Evolutionary conservation across 2,113 vertebrate species (phyloP), one percentile per base, ranked within the genome.

Genomic region (Lepisosteus osseus): DNA sequence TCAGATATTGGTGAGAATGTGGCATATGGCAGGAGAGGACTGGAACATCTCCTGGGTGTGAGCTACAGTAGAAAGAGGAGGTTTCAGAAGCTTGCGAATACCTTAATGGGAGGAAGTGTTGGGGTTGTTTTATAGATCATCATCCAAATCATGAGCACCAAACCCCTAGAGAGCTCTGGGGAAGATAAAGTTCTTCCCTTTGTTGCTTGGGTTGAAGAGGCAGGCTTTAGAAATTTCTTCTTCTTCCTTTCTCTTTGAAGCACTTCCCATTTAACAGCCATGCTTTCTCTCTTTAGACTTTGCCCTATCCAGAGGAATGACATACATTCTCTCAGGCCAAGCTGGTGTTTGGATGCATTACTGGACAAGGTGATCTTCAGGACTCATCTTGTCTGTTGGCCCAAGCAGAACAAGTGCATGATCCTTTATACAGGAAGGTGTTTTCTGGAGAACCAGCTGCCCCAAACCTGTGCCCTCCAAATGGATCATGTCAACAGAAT

Each of bases 1-100:
- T 66, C 59, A 65, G 83, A 75, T 79, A 79, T 79, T 83, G 83
- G 86, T 84, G 81, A 80, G 83, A 80, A 47, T 64, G 62, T 13
- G 79, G 66, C 77, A 72, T 73, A 54, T 56, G 5, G 74, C 81
- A 44, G 75, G 78, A 76, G 65, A 82, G 78, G 80, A 80, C 77
- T 44, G 43, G 77, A 80, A 61, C 64, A 13, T 54, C 57, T 67
- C 82, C 14, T 76, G 70, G 80, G 69, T 68, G 70, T 72, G 71
- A 70, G 77, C 77, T 80, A 1, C 5, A 7, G 8, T 8, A 7
- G 41, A 12, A 9, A 7, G 62, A 11, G n/a, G 41, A 11, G n/a
- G 62, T 9, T 6, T 41, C 29, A 2, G 29, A 29, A 3, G 2
- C 62, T 13, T 41, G 62, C 17, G 4, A 8, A 11, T 41, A 65